These are phyloP conservation scores for Chelonia mydas DNA, from an alignment of 2,797 vertebrate genomes.

Conservation along the genomic window DNA sequence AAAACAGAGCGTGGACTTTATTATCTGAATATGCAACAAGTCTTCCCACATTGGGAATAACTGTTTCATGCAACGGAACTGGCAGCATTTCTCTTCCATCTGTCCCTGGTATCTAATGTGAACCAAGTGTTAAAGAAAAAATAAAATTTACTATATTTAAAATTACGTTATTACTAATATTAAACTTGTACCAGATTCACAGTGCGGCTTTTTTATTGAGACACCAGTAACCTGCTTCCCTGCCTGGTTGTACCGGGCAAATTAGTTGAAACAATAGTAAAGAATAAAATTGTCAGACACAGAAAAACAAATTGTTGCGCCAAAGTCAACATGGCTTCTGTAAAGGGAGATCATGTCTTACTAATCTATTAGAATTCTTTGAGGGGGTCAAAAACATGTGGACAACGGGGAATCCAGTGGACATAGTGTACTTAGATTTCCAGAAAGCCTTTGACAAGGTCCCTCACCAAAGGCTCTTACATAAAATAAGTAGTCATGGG, in stretches of 20 bases:
- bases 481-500: too few relatives aligned
- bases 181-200: background rate
- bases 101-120: conserved; percentile 64
- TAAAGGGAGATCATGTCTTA: too few relatives aligned
- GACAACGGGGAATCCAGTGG: too few relatives aligned
- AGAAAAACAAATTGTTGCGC: too few relatives aligned
- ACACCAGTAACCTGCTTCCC: background rate
- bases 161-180: background rate
- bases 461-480: too few relatives aligned
- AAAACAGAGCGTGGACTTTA: conserved; percentile 77
- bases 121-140: conserved; percentile 46
- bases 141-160: background rate
- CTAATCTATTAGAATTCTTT: too few relatives aligned
- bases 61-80: conserved; percentile 69
- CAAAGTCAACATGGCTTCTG: too few relatives aligned
- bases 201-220: background rate
- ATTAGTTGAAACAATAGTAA: too few relatives aligned
- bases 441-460: too few relatives aligned
- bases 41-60: conserved; percentile 73
- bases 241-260: background rate
- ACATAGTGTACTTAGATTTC: too few relatives aligned
- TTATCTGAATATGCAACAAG: conserved; percentile 80
- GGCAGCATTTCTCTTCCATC: conserved; percentile 68
- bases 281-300: too few relatives aligned
- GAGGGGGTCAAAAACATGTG: too few relatives aligned